Evolutionary conservation across 2,113 vertebrate species (phyloP), one percentile per base, ranked within the genome.

Genomic region (Erinaceus europaeus): DNA sequence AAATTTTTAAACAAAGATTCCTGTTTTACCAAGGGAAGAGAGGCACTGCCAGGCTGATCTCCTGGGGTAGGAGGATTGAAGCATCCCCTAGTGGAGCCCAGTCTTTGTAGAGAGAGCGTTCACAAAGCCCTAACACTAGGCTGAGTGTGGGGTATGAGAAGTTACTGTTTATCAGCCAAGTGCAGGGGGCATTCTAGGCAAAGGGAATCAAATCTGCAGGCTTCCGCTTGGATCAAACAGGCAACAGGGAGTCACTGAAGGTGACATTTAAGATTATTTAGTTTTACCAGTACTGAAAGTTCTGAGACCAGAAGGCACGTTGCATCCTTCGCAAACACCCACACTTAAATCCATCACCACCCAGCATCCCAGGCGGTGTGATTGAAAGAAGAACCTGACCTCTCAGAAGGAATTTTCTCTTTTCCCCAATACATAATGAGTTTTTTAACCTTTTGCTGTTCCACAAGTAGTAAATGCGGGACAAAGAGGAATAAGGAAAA

Each of bases 391-490:
- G 44, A 57, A 44, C 65, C 83, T 77, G 80, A 64, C 50, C 67
- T 72, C 76, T n/a, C 3, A 48, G 55, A 46, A 75, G 75, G 79
- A 90, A 62, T 68, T 72, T 74, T 61, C 44, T 83, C 71, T 65
- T 44, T 67, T 12, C 57, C 61, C 40, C 36, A 76, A 34, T 27
- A 68, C 52, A 73, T 59, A 73, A 77, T 65, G 84, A 90, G 72
- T 52, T 62, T 93, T 89, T 79, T 83, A 85, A 86, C 86, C 83
- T 86, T 91, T 64, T 62, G 42, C 68, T 78, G 50, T 88, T 61
- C 52, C 20, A 18, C 6, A 36, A 62, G 67, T 29, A 68, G 11
- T 57, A 34, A 20, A 23, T 46, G 34, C 7, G 23, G 40, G 55
- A 50, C 27, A 55, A 59, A 86, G 65, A 86, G 42, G 20, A 71